Percentiles rank a stretch among this genome's conserved stretches.
Conservation (phyloP, 2,113 vertebrate species). For the Dasypus novemcinctus region DNA sequence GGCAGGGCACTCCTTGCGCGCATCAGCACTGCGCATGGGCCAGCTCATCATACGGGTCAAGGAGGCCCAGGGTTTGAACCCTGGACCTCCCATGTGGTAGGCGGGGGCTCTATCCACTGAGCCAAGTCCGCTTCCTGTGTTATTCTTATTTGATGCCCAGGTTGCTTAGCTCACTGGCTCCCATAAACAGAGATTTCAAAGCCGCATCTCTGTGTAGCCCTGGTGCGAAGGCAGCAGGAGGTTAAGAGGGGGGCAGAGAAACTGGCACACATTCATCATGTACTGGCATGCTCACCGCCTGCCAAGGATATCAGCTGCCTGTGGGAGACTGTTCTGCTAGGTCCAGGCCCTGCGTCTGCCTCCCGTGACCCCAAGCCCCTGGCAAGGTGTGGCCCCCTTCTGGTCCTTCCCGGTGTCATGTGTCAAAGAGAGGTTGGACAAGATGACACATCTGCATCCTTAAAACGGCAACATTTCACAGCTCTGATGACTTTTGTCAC, state of each 20-base stretch:
- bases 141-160: neutral
- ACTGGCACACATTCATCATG: accelerated
- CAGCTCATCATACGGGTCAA: no score
- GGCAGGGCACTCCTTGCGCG: no score
- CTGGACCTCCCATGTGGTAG: no score
- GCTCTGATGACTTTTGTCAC: neutral
- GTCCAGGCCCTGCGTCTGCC: neutral
- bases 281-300: accelerated
- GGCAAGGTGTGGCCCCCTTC: neutral
- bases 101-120: no score
- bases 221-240: neutral
- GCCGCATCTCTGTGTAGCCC: no score
- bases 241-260: neutral
- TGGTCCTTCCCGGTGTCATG: neutral
- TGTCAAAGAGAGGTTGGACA: neutral
- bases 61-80: no score
- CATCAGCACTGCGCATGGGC: no score
- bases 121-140: no score
- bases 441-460: neutral
- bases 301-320: neutral
- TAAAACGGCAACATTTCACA: neutral
- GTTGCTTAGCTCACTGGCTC: neutral
- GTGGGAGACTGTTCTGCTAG: accelerated
- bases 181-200: neutral
- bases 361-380: accelerated